Evolutionary conservation across 1,140 invertebrate species (phyloP).

Genomic region (Galleria mellonella): DNA sequence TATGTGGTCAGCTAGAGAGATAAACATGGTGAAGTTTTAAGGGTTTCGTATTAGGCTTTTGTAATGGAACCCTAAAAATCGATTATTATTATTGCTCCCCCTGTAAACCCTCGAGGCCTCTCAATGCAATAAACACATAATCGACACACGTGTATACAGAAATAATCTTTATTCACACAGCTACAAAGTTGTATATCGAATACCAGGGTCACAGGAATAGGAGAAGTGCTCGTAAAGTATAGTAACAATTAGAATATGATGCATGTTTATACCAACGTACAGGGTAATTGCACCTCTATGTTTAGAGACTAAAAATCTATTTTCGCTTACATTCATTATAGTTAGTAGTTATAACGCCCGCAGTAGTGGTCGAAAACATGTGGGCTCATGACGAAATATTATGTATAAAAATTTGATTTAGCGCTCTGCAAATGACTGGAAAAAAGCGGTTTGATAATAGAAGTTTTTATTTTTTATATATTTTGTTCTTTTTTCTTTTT

Average conservation of each 20-base stretch:
- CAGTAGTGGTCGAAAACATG: slow-evolving; percentile 38
- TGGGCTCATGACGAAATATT: slow-evolving; percentile 25
- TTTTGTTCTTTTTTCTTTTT: too few relatives aligned
- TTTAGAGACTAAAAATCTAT: not conserved
- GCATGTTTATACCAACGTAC: not conserved
- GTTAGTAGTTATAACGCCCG: slow-evolving; percentile 28
- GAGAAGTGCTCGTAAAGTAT: slow-evolving; percentile 1
- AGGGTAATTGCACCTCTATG: not conserved
- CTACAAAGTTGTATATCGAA: slow-evolving; percentile 35
- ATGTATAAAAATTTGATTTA: slow-evolving; percentile 24
- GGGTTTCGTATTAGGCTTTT: too few relatives aligned
- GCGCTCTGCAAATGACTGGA: too few relatives aligned
- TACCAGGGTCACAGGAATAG: slow-evolving; percentile 17
- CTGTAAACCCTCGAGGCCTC: not conserved
- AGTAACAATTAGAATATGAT: slow-evolving; percentile 2
- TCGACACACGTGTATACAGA: slow-evolving; percentile 9
- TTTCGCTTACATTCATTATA: not conserved
- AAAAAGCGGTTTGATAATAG: too few relatives aligned
- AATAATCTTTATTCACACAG: slow-evolving; percentile 10
- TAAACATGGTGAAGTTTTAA: too few relatives aligned
- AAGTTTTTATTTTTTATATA: too few relatives aligned
- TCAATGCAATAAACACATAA: slow-evolving; percentile 35
- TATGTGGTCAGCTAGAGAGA: too few relatives aligned
- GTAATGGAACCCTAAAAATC: too few relatives aligned
- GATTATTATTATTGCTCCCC: not conserved